A percentile compares a stretch with the other conserved stretches of the same genome.
Conservation (phyloP, 92 coral and sea anemone species). For the Porites evermanni region DNA sequence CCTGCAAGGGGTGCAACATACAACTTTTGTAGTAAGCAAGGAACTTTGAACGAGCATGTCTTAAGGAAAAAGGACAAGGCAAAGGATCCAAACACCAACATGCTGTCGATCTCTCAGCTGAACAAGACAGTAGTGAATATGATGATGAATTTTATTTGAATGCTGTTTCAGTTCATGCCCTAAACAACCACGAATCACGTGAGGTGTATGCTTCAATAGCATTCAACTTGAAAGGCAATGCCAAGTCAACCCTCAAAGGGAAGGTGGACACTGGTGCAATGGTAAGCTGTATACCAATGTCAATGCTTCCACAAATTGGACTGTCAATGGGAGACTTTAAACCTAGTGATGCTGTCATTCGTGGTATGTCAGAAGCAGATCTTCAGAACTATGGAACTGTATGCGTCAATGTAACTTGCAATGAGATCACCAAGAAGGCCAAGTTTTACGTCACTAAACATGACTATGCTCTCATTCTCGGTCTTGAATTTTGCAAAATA, state of each 20-base stretch:
- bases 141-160: slow-evolving; percentile 56
- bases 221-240: slow-evolving; percentile 42
- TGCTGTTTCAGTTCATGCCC: slow-evolving; percentile 50
- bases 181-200: slow-evolving; percentile 46
- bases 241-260: slow-evolving; percentile 31
- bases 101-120: slow-evolving; percentile 51
- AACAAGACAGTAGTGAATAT: slow-evolving; percentile 55
- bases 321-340: slow-evolving; percentile 50
- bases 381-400: slow-evolving; percentile 66
- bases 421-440: slow-evolving; percentile 58
- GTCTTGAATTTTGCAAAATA: slow-evolving; percentile 67
- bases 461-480: slow-evolving; percentile 73
- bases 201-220: slow-evolving; percentile 61
- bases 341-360: slow-evolving; percentile 55
- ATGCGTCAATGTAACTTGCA: slow-evolving; percentile 56
- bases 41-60: slow-evolving; percentile 62
- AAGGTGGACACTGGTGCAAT: slow-evolving; percentile 73
- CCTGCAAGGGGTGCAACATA: slow-evolving; percentile 61
- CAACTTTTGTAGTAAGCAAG: slow-evolving; percentile 56
- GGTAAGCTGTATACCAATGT: slow-evolving; percentile 64
- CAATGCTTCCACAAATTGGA: slow-evolving; percentile 54
- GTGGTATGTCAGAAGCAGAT: slow-evolving; percentile 60
- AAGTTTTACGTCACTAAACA: slow-evolving; percentile 72
- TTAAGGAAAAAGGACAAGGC: slow-evolving; percentile 16
- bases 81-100: slow-evolving; percentile 44